These are phyloP conservation scores for Athene noctua DNA, from an alignment of 2,113 vertebrate genomes.

Conservation along the genomic window DNA sequence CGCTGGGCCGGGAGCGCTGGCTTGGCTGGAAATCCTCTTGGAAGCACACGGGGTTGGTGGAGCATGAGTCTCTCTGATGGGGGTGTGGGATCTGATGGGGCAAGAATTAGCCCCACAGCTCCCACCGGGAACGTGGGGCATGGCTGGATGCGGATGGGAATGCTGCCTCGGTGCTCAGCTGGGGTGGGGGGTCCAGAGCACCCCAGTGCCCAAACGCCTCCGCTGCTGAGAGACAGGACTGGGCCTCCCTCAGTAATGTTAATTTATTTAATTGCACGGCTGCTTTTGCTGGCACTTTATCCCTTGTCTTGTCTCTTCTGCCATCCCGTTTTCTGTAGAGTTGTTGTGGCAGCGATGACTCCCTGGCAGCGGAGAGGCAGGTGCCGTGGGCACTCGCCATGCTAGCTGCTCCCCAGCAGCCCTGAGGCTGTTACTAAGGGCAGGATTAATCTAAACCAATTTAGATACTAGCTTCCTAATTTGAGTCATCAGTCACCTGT, in stretches of 20 bases:
- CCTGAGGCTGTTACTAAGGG: background rate
- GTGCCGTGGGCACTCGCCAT: background rate
- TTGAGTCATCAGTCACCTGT: background rate
- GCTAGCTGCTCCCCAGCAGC: background rate
- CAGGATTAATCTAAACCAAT: background rate
- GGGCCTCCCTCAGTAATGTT: background rate
- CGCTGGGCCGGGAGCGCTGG: background rate
- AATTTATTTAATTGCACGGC: background rate
- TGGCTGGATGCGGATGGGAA: background rate
- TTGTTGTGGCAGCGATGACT: accelerated
- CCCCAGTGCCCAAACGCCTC: background rate
- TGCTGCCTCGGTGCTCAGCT: accelerated
- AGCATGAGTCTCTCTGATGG: background rate
- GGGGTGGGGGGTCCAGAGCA: background rate
- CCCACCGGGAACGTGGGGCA: background rate
- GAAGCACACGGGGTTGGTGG: background rate
- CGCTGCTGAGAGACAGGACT: background rate
- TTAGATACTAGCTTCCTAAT: background rate
- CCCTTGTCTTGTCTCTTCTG: background rate
- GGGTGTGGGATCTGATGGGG: background rate
- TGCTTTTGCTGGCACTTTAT: background rate
- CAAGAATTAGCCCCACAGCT: background rate
- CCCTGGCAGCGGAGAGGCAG: background rate
- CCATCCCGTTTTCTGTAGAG: background rate
- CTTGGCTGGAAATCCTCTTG: background rate